Evolutionary conservation across 2,113 vertebrate genomes (phyloP).

Genomic region (Perognathus longimembris): DNA sequence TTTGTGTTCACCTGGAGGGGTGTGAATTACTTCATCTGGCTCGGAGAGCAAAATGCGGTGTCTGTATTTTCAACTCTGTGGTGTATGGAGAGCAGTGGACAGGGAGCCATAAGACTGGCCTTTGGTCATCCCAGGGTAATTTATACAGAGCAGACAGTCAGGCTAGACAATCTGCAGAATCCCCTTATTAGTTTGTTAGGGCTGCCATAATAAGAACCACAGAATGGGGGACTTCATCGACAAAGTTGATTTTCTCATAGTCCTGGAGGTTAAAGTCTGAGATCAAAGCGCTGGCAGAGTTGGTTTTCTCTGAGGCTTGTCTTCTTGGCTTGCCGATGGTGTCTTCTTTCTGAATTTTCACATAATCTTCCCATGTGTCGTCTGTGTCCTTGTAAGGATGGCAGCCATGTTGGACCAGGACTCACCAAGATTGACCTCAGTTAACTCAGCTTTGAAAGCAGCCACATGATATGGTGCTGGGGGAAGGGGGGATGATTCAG

Average conservation of each 20-base stretch:
- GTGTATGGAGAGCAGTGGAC: not conserved
- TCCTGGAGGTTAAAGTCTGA: not conserved
- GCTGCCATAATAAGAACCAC: not conserved
- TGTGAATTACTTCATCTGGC: constrained; percentile 43
- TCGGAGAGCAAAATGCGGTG: not conserved
- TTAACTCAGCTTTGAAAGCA: not conserved
- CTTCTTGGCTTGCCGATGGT: not conserved
- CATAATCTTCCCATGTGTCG: not conserved
- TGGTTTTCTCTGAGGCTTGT: not conserved
- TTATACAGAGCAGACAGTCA: not conserved
- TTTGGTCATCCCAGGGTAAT: not conserved
- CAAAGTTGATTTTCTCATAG: not conserved
- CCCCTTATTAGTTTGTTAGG: not conserved
- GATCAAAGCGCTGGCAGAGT: not conserved
- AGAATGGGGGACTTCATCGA: not conserved
- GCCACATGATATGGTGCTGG: not conserved
- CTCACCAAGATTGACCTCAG: not conserved
- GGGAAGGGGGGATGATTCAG: not conserved
- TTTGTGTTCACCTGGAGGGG: not conserved
- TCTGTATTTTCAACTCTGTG: constrained; percentile 26
- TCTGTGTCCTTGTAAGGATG: not conserved
- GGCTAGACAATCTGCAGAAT: not conserved
- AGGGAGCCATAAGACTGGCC: not conserved
- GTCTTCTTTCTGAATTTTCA: not conserved
- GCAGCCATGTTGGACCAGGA: not conserved